Base-by-base conservation (phyloP, 2,797 vertebrate genomes). In the Graptemys geographica region DNA sequence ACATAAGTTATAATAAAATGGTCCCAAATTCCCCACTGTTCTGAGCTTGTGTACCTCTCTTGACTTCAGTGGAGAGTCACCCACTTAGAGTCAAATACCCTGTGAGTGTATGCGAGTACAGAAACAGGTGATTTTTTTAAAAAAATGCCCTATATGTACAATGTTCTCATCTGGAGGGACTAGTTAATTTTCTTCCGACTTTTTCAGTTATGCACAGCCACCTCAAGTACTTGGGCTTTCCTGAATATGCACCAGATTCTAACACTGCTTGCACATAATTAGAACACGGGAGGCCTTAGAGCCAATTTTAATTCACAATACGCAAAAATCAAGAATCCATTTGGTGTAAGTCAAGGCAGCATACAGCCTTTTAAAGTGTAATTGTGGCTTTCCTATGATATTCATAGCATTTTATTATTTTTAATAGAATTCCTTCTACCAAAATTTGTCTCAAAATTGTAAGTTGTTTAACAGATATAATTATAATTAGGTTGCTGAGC, bases 401-500 rank as follows among this genome's bases (percentile, higher is more conserved):
- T 95, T 97, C 92, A 90, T 88, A 94, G 69, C 33, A 96, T 97
- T 98, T 97, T 97, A 94, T 97, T 98, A 95, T 96, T 97, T 97
- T 97, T 97, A 96, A 97, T 97, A 97, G 56, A 96, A 97, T 94
- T 95, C 79, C 89, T 97, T 97, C 97, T 95, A 56, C 89, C 96
- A 94, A 84, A 94, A 97, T 96, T 97, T 98, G 95, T 90, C 95
- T 98, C 85, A 65, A 97, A 97, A 97, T 94, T 96, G 80, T 96
- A 98, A 97, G 97, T 98, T 98, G 98, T 98, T 98, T 98, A 98
- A 98, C 96, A 97, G 97, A 97, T 97, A 97, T 98, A 97, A 98
- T 98, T 97, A 97, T 98, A 97, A 98, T 98, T 98, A 97, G 94
- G 94, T 97, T 97, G 97, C 97, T 97, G 96, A 97, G 96, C 97